Percentiles rank a stretch among this genome's conserved stretches.
phyloP scores from a whole-genome alignment of 2,888 invertebrate species.

The Rapana venosa region DNA sequence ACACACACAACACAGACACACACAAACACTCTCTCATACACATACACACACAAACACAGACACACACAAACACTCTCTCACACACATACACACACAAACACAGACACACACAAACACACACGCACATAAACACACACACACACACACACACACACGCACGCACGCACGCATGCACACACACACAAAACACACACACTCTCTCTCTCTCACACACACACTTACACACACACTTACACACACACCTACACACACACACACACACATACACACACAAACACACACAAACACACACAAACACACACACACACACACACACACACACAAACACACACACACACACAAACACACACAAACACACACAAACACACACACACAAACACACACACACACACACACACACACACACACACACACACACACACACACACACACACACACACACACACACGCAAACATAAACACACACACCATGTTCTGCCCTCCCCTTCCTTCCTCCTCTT shows the following conservation, averaged over 20 bases:
- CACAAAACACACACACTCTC: too few relatives aligned
- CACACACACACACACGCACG: too few relatives aligned
- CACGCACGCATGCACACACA: too few relatives aligned
- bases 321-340: background rate
- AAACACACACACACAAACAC: background rate
- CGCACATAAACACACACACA: too few relatives aligned
- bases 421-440: background rate
- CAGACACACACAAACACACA: too few relatives aligned
- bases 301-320: background rate
- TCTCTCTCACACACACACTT: background rate
- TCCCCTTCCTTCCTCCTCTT: background rate
- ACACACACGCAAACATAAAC: slow-evolving; percentile 9
- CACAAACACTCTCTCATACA: too few relatives aligned
- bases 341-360: background rate
- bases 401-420: background rate
- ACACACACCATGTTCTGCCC: background rate
- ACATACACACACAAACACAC: background rate
- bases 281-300: background rate
- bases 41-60: too few relatives aligned
- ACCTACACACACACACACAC: slow-evolving; percentile 4
- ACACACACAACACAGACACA: too few relatives aligned
- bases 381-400: background rate
- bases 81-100: too few relatives aligned
- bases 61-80: too few relatives aligned
- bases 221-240: background rate